These are phyloP conservation scores for Coremacera marginata DNA, from an alignment of 2,888 invertebrate genomes.

Conservation along the genomic window DNA sequence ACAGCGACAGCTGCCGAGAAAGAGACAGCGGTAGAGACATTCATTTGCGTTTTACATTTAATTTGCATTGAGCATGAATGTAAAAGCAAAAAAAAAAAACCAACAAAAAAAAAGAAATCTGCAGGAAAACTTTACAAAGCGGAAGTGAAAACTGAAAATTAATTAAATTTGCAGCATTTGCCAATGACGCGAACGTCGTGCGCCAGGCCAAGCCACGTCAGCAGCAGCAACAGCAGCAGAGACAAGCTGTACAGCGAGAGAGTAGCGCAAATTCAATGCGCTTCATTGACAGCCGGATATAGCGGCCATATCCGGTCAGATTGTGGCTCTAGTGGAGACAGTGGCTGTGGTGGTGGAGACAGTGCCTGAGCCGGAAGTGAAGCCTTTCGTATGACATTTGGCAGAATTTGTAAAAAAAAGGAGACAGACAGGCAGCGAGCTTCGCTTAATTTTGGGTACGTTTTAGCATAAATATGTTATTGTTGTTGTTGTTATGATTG, in stretches of 20 bases:
- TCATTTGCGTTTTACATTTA: conserved; percentile 19
- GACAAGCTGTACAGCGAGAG: not conserved
- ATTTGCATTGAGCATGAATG: conserved; percentile 16
- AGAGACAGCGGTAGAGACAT: not conserved
- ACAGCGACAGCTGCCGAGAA: not conserved
- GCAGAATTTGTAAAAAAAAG: not conserved
- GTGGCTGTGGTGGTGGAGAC: not conserved
- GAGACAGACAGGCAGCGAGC: not conserved
- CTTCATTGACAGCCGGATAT: conserved; percentile 25
- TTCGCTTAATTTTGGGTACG: not conserved
- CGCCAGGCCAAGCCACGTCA: no score
- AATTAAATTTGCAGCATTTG: conserved; percentile 49
- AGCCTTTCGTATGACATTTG: not conserved
- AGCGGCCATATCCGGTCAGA: conserved; percentile 17
- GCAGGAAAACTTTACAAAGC: conserved; percentile 38
- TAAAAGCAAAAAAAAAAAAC: not conserved
- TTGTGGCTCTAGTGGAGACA: not conserved
- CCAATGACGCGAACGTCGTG: not conserved
- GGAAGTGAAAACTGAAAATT: conserved; percentile 49
- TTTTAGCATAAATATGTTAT: not conserved
- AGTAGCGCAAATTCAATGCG: conserved; percentile 10
- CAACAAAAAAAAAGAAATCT: not conserved
- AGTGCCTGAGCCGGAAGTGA: conserved; percentile 2
- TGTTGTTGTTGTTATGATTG: not conserved
- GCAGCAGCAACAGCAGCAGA: not conserved